Evolutionary conservation across 2,113 vertebrate genomes (phyloP).

Genomic region (Chrysochloris asiatica): DNA sequence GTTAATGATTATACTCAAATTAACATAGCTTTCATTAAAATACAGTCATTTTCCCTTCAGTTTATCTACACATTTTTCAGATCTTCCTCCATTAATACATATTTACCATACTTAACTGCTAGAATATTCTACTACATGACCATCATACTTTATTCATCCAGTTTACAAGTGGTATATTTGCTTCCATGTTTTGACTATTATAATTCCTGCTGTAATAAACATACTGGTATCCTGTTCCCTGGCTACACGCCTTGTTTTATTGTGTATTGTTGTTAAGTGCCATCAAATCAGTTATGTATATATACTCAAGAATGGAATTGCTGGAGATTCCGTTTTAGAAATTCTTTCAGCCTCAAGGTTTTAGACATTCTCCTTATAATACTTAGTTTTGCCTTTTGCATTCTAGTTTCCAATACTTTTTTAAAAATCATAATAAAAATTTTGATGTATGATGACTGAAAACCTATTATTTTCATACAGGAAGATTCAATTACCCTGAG

Average conservation of each 20-base stretch:
- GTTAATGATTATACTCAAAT: conserved; percentile 29
- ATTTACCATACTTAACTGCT: conserved; percentile 25
- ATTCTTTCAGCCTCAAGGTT: not conserved
- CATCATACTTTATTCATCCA: conserved; percentile 36
- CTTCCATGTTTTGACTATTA: not conserved
- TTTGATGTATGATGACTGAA: not conserved
- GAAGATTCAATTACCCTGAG: conserved; percentile 51
- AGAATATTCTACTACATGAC: conserved; percentile 16
- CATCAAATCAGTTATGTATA: too few relatives aligned
- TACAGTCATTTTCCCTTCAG: conserved; percentile 34
- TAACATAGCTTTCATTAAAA: not conserved
- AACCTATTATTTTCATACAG: conserved; percentile 31
- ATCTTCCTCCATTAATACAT: not conserved
- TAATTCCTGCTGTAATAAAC: conserved; percentile 41
- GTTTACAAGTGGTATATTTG: conserved; percentile 45
- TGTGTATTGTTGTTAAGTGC: too few relatives aligned
- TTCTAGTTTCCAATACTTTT: conserved; percentile 16
- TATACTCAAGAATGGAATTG: too few relatives aligned
- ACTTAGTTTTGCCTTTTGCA: conserved; percentile 35
- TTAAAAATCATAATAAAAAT: conserved; percentile 1
- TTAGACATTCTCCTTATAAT: not conserved
- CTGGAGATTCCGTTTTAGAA: too few relatives aligned
- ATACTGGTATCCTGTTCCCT: not conserved
- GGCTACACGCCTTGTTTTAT: not conserved
- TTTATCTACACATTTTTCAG: not conserved